Evolutionary conservation across 2,888 invertebrate genomes (phyloP), one percentile per base, ranked within the genome.

Genomic region (Anthophora plumipes): DNA sequence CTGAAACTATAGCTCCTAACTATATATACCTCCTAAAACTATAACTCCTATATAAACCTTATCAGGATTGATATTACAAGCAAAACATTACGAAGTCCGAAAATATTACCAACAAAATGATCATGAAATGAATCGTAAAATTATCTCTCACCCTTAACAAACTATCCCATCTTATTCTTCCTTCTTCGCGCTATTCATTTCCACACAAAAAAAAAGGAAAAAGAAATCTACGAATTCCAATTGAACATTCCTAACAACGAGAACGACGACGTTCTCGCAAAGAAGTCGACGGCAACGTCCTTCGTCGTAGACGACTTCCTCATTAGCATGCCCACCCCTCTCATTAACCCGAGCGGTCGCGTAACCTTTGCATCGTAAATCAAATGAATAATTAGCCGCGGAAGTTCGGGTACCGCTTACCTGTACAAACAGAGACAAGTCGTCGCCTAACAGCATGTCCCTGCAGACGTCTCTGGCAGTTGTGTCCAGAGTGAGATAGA

Each of bases 401-500:
- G 31, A 73, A 81, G 69, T 74, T 77, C 52, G 52, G n/a, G 20
- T 39, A 11, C 12, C 63, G 76, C 86, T 88, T 86, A 93, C 93
- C 93, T 92, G 92, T 52, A 93, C 85, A 83, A 91, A 93, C 76
- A 93, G 89, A 11, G 93, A 91, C 81, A 93, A 87, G 75, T 92
- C 91, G 52, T 93, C 92, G 57, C 92, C 91, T 9, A 95, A 94
- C 3, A 95, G 94, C 80, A 96, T 92, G 83, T 94, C 94, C 71
- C 93, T 90, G 88, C 93, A 93, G 80, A 94, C 91, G 84, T 94
- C 94, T 25, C 89, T 93, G 57, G 95, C 95, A 78, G 95, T 95
- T 17, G 95, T 95, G 60, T 95, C 95, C 31, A 94, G 94, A 87
- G 95, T 95, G 64, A 95, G 94, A 75, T 95, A 94, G 83, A 95